Evolutionary conservation across 2,797 vertebrate species (phyloP), one percentile per base, ranked within the genome.

Genomic region (Crenichthys baileyi): DNA sequence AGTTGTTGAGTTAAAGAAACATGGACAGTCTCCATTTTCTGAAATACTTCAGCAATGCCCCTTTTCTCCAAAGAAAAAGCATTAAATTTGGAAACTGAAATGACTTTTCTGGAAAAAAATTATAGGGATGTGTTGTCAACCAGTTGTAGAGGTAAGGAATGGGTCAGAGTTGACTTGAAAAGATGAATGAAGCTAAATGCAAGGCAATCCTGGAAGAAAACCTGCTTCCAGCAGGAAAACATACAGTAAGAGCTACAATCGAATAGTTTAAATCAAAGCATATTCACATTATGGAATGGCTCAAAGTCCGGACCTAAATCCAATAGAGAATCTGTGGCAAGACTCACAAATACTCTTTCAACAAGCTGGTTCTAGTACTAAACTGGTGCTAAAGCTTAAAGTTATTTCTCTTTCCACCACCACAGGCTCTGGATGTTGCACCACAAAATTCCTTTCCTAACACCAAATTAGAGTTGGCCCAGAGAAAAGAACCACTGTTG

Each of bases 1-100:
- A 63, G 78, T 70, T 82, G 81, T 78, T 61, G 67, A 80, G 78
- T 71, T 72, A 29, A 77, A 75, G 68, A 75, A 76, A 72, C 50
- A 22, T n/a, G 76, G 78, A 83, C 31, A n/a, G 75, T 83, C 75
- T 79, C 18, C 72, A 41, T 58, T 76, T 67, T 75, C 56, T 76
- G 79, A 84, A 86, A 83, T 70, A 74, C 58, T 58, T 80, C 46
- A 1, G 41, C 39, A 74, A 68, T 82, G 61, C 2, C 3, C 15
- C 80, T 76, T 79, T 70, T 78, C 36, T 68, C 61, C 48, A 60
- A 65, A 24, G 11, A 77, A 83, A 58, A 26, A 22, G 78, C 79
- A 70, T 51, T 36, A 22, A 44, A 41, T 73, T 84, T 86, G 86
- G 83, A 86, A 82, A 56, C 41, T 71, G 87, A 73, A 79, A 80